Evolutionary conservation across 2,888 invertebrate genomes (phyloP).

Genomic region (Zeuzera pyrina): DNA sequence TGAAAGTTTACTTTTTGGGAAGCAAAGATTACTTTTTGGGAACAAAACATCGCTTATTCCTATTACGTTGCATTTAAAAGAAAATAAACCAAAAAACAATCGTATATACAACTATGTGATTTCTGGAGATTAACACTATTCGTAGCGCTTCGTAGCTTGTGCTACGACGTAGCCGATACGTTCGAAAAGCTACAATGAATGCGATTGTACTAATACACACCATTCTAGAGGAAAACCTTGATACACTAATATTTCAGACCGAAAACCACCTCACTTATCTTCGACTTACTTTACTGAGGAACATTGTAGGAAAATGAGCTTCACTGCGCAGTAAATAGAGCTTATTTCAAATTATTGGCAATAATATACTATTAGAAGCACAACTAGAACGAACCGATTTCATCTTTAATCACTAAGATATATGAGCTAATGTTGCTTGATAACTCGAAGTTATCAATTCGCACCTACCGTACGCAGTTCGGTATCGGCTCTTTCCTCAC

Average conservation of each 20-base stretch:
- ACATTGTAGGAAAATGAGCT: slow-evolving; percentile 16
- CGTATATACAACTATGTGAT: no score
- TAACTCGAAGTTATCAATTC: slow-evolving; percentile 32
- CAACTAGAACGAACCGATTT: slow-evolving; percentile 19
- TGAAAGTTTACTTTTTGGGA: no score
- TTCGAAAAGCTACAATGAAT: slow-evolving; percentile 29
- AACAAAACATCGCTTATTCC: no score
- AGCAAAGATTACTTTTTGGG: no score
- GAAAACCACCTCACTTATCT: slow-evolving; percentile 52
- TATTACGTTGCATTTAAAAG: no score
- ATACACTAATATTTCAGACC: slow-evolving; percentile 57
- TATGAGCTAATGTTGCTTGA: slow-evolving; percentile 25
- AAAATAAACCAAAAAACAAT: no score
- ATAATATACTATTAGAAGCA: slow-evolving; percentile 25
- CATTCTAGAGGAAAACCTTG: slow-evolving; percentile 47
- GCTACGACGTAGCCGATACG: slow-evolving; percentile 5
- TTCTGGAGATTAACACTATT: no score
- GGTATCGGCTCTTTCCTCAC: slow-evolving; percentile 57
- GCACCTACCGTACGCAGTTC: slow-evolving; percentile 42
- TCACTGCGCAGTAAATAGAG: slow-evolving; percentile 19
- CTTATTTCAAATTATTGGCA: slow-evolving; percentile 17
- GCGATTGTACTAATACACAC: slow-evolving; percentile 31
- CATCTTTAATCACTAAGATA: slow-evolving; percentile 17
- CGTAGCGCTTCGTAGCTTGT: slow-evolving; percentile 7
- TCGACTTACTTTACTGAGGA: slow-evolving; percentile 27